Percentiles rank a stretch among this genome's conserved stretches.
Conservation (phyloP, 2,797 vertebrate genomes). For the Mormyrops boulengeri region DNA sequence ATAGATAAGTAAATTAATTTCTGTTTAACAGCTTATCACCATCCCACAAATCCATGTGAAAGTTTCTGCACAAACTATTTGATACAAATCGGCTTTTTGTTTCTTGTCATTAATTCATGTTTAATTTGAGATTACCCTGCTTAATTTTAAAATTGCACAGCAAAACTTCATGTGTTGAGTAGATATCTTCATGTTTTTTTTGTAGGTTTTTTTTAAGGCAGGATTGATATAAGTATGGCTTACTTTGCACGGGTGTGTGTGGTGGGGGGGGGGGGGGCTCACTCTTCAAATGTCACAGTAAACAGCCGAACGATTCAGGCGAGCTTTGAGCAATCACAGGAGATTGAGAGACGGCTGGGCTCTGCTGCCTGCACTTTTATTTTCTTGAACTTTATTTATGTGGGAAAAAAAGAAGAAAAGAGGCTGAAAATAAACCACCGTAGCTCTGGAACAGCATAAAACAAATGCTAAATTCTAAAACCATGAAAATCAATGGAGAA, state of each 20-base stretch:
- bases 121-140: background rate
- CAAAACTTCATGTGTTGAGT: background rate
- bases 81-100: background rate
- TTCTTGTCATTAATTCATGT: background rate
- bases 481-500: background rate
- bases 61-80: background rate
- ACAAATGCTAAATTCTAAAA: background rate
- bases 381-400: background rate
- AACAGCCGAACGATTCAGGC: background rate
- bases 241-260: background rate
- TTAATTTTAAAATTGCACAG: background rate
- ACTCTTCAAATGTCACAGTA: background rate
- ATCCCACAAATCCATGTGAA: background rate
- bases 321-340: constrained; percentile 1
- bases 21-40: background rate
- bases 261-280: background rate
- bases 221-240: background rate
- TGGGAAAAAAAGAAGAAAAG: background rate
- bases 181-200: background rate
- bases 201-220: background rate
- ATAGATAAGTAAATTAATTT: background rate
- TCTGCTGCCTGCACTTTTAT: constrained; percentile 6
- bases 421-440: background rate
- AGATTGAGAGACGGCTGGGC: background rate
- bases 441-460: background rate